Evolutionary conservation across 1,140 invertebrate species (phyloP).

Genomic region (Antheraea pernyi): DNA sequence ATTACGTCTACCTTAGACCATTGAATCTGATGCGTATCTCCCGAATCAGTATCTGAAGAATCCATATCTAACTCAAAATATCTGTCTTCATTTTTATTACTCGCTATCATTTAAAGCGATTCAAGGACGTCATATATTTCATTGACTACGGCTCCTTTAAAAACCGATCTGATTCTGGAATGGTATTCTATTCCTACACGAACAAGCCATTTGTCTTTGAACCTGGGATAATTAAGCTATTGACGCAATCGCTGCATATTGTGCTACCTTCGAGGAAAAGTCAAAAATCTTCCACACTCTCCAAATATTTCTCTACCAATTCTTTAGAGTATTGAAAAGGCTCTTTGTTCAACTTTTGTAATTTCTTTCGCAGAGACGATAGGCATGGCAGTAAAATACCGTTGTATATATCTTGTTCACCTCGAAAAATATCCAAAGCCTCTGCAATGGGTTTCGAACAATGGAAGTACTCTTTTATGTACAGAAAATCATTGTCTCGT

Average conservation of each 20-base stretch:
- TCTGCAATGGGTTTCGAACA: slow-evolving; percentile 31
- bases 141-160: slow-evolving; percentile 6
- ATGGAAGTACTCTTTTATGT: slow-evolving; percentile 24
- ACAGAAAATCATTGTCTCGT: slow-evolving; percentile 21
- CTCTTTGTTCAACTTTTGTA: slow-evolving; percentile 26
- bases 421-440: slow-evolving; percentile 29
- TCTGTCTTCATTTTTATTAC: slow-evolving; percentile 7
- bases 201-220: slow-evolving; percentile 17
- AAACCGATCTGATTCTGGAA: slow-evolving; percentile 8
- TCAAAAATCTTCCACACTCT: slow-evolving; percentile 17
- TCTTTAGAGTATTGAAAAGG: slow-evolving; percentile 18
- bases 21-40: background rate
- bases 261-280: background rate
- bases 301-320: slow-evolving; percentile 19
- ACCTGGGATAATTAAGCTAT: slow-evolving; percentile 17
- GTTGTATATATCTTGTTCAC: slow-evolving; percentile 27
- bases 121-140: slow-evolving; percentile 9
- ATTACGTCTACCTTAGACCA: slow-evolving; percentile 10
- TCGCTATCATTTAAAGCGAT: background rate
- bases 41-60: slow-evolving; percentile 7
- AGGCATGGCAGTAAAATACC: slow-evolving; percentile 28
- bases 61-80: slow-evolving; percentile 18
- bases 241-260: slow-evolving; percentile 19
- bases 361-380: slow-evolving; percentile 26
- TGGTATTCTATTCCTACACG: slow-evolving; percentile 3